phyloP scores from a whole-genome alignment of 2,113 vertebrate species.

The Ictalurus punctatus region DNA sequence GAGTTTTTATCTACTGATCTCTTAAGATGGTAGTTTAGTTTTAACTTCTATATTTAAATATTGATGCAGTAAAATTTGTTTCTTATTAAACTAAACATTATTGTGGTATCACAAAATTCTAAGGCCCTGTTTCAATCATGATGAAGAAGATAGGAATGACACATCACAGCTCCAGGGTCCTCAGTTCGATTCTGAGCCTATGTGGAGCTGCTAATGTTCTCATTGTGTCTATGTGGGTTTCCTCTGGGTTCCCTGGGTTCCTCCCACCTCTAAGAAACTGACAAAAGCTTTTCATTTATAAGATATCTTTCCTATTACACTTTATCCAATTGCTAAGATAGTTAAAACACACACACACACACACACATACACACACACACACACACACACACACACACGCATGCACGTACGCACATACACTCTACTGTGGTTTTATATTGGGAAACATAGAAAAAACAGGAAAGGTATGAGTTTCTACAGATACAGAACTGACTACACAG shows the following conservation, averaged over 20 bases:
- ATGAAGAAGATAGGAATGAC: background rate
- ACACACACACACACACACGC: background rate
- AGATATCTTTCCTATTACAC: background rate
- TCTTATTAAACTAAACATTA: background rate
- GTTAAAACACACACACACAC: background rate
- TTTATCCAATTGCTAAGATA: background rate
- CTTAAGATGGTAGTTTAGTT: background rate
- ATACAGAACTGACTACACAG: background rate
- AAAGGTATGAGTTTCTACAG: background rate
- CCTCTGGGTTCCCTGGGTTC: background rate
- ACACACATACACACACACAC: background rate
- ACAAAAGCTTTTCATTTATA: background rate
- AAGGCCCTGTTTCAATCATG: background rate
- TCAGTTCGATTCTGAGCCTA: background rate
- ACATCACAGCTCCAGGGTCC: background rate
- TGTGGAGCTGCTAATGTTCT: background rate
- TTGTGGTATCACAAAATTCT: background rate
- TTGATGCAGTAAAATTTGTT: background rate
- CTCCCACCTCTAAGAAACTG: background rate
- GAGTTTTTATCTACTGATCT: background rate
- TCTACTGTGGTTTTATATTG: background rate
- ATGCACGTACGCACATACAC: background rate
- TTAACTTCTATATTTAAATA: background rate
- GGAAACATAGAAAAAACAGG: background rate
- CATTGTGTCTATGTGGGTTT: background rate